phyloP scores from a whole-genome alignment of 1,140 invertebrate species.

The Atta colombica region DNA sequence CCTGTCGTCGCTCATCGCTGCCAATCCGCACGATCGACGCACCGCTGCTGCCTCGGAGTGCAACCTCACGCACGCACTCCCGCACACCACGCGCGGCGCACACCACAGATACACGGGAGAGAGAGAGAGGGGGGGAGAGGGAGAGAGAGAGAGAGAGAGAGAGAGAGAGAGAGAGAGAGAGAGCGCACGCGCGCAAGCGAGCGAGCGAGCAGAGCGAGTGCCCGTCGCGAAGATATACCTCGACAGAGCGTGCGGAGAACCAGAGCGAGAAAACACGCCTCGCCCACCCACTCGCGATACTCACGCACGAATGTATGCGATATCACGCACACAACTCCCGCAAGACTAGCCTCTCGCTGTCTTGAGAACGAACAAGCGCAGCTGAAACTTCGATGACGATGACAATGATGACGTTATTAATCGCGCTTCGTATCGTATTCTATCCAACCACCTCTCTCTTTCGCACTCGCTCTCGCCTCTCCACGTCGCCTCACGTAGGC shows the following conservation, averaged over 20 bases:
- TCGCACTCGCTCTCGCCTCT: neutral
- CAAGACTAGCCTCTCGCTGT: neutral
- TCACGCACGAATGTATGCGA: slow-evolving; percentile 8
- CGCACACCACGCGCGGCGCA: neutral
- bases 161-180: neutral
- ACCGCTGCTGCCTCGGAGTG: slow-evolving; percentile 11
- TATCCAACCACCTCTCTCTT: neutral
- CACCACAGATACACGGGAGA: neutral
- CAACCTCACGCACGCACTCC: slow-evolving; percentile 26
- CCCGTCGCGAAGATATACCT: slow-evolving; percentile 20
- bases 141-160: neutral
- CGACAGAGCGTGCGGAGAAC: neutral
- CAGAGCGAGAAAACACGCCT: slow-evolving; percentile 57
- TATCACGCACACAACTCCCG: slow-evolving; percentile 1
- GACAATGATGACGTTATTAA: neutral
- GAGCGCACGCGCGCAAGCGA: too few species aligned
- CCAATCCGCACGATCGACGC: slow-evolving; percentile 34
- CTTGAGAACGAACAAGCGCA: neutral
- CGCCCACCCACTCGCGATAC: slow-evolving; percentile 66
- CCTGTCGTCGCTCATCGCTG: slow-evolving; percentile 84
- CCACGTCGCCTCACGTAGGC: slow-evolving; percentile 53
- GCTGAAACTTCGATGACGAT: neutral
- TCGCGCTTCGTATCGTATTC: too few species aligned
- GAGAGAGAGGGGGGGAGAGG: too few species aligned
- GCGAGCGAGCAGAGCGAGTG: neutral